Evolutionary conservation across 2,888 invertebrate genomes (phyloP), one percentile per base, ranked within the genome.

Genomic region (Ariolimax columbianus): DNA sequence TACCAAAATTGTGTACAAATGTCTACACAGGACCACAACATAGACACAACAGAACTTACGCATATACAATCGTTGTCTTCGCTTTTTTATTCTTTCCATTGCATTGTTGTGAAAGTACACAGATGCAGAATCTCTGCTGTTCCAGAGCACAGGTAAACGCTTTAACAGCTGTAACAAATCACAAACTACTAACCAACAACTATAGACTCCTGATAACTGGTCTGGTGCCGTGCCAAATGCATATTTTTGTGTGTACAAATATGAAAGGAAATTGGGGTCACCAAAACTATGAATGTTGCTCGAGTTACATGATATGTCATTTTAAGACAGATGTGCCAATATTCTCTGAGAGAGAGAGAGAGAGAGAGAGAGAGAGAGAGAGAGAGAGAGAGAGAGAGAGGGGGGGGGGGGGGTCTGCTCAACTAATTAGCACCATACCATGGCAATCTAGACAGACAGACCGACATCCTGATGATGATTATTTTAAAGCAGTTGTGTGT

Each of bases 101-200:
- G 75, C 75, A 75, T 75, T 75, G 75, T 75, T 75, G 75, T 75
- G 51, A 75, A 75, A 75, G 75, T 51, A 75, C 75, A 47, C 19
- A 36, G 47, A 33, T 4, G 33, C 36, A 33, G 47, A 33, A 26
- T 51, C 26, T n/a, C 23, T 33, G 51, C 36, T 51, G 51, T 43
- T 75, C 33, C 51, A 23, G 33, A 75, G 75, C 33, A 51, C 51
- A 47, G 75, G 75, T 51, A 75, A 75, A 51, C 75, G 75, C 19
- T 75, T 75, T 51, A 75, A 75, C 30, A 75, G 51, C 75, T 75
- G 75, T 43, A 75, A 75, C 75, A 51, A 33, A 75, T 33, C 30
- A 51, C 33, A 75, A 30, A 47, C 30, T 17, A 47, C 47, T 47
- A 51, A 33, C 51, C 19, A 30, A 75, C 66, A 30, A 30, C 11